Conservation (phyloP, 2,888 invertebrate species). For the Acanthopleura granulata region DNA sequence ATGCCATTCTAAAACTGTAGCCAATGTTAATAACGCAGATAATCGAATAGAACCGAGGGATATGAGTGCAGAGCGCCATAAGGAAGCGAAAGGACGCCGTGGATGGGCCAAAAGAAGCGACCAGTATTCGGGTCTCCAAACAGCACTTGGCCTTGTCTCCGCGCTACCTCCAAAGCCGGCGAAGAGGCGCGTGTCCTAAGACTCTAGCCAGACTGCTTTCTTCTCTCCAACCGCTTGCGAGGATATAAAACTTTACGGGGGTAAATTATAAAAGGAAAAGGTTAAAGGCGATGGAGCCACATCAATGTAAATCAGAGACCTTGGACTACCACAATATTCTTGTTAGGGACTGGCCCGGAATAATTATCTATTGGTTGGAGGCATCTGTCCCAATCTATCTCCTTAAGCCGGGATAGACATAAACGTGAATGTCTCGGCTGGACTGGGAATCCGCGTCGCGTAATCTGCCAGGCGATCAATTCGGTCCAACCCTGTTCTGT, state of each 20-base stretch:
- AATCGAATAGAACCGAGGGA: too few relatives aligned
- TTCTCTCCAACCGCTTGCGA: neutral
- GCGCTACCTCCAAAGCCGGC: neutral
- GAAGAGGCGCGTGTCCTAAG: neutral
- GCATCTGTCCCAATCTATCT: too few relatives aligned
- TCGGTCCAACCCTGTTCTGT: neutral
- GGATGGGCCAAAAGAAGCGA: neutral
- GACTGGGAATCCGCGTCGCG: too few relatives aligned
- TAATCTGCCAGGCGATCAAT: neutral
- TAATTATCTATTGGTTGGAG: too few relatives aligned
- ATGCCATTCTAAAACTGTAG: too few relatives aligned
- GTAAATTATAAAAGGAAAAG: neutral
- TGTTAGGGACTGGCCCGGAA: neutral
- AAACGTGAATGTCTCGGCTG: too few relatives aligned
- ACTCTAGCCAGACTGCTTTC: conserved; percentile 1
- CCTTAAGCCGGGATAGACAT: too few relatives aligned
- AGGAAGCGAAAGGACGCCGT: too few relatives aligned
- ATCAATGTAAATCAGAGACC: neutral
- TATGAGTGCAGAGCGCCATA: too few relatives aligned
- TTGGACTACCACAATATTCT: neutral
- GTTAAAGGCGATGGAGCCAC: neutral
- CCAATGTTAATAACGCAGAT: too few relatives aligned
- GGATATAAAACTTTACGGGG: neutral
- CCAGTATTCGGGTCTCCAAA: neutral
- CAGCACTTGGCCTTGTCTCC: neutral